Percentiles rank a stretch among this genome's conserved stretches.
These are phyloP conservation scores for Tetropium fuscum DNA, from an alignment of 2,888 invertebrate genomes.

Conservation along the genomic window DNA sequence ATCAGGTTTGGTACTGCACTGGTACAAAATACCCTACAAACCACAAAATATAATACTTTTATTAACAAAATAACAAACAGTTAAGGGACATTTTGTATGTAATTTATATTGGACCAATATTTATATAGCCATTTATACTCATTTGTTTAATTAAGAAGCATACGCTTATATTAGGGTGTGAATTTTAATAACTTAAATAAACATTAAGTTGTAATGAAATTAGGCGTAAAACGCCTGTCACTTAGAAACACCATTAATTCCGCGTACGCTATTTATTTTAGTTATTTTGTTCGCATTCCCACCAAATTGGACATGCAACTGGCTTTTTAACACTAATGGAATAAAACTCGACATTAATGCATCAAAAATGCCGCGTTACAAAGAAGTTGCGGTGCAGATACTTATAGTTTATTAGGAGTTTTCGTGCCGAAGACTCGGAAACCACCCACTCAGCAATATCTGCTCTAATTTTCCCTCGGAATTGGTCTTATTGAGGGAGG, in stretches of 20 bases:
- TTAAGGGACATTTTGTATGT: too few relatives aligned
- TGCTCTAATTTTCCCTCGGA: constrained; percentile 15
- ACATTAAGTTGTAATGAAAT: constrained; percentile 10
- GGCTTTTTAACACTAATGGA: constrained; percentile 9
- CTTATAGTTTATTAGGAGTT: constrained; percentile 3
- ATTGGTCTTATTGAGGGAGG: not conserved
- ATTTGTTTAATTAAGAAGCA: too few relatives aligned
- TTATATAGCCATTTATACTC: too few relatives aligned
- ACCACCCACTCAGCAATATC: constrained; percentile 25
- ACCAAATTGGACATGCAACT: constrained; percentile 14
- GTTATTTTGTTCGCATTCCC: not conserved
- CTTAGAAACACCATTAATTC: constrained; percentile 13
- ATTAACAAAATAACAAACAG: too few relatives aligned
- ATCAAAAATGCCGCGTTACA: not conserved
- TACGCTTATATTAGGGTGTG: too few relatives aligned
- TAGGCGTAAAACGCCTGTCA: not conserved
- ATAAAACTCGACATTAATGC: not conserved
- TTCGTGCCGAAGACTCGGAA: constrained; percentile 18
- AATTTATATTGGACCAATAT: too few relatives aligned
- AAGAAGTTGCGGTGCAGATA: constrained; percentile 6
- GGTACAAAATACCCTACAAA: too few relatives aligned
- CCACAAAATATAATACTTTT: too few relatives aligned
- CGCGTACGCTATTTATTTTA: constrained; percentile 4
- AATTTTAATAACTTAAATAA: too few relatives aligned
- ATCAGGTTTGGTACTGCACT: too few relatives aligned